These are phyloP conservation scores for Cyanistes caeruleus DNA, from an alignment of 2,113 vertebrate genomes.

Conservation along the genomic window DNA sequence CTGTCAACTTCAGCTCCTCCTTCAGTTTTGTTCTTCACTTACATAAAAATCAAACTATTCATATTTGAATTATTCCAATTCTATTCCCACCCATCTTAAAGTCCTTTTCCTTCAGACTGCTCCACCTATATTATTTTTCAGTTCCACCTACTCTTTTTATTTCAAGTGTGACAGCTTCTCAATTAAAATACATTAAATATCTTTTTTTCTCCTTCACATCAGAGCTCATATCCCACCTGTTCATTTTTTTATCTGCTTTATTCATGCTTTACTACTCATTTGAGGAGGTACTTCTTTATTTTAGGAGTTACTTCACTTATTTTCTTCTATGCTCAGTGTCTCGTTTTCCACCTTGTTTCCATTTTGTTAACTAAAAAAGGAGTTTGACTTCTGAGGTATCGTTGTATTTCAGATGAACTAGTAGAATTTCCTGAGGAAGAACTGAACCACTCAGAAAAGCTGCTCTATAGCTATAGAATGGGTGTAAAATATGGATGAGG, in stretches of 20 bases:
- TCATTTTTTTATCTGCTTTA: neutral
- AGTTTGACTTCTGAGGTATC: neutral
- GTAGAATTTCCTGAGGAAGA: neutral
- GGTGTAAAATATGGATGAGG: neutral
- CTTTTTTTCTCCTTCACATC: neutral
- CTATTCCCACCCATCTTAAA: neutral
- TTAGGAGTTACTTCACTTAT: neutral
- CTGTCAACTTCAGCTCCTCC: slow-evolving; percentile 21
- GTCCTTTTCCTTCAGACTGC: slow-evolving; percentile 19
- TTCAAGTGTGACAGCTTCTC: slow-evolving; percentile 15
- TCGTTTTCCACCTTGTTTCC: neutral
- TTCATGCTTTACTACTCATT: neutral
- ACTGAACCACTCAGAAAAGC: neutral
- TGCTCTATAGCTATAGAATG: neutral
- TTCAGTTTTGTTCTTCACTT: slow-evolving; percentile 42
- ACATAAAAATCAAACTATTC: slow-evolving; percentile 14
- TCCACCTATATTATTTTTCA: neutral
- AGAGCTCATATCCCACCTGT: neutral
- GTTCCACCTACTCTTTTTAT: slow-evolving; percentile 36
- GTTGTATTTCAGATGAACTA: neutral
- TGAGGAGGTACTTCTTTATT: neutral
- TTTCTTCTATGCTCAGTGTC: neutral
- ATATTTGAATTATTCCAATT: neutral
- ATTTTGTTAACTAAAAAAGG: neutral
- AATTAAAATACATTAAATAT: slow-evolving; percentile 31